phyloP scores from a whole-genome alignment of 2,888 invertebrate genomes.

The Linyphia triangularis region DNA sequence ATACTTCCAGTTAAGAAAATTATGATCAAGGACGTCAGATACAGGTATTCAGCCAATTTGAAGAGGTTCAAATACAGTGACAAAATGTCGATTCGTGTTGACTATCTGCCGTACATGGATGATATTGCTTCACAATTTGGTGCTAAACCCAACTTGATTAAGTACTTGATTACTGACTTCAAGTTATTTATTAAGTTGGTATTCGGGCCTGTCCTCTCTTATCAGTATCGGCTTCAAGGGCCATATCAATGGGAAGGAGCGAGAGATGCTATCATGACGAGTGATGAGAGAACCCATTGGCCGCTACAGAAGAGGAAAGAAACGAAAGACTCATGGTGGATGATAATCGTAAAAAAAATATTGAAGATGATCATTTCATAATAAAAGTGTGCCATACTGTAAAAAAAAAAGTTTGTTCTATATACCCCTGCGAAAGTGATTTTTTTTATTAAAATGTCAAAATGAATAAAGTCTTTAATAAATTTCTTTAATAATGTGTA shows the following conservation, averaged over 20 bases:
- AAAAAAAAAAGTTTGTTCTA: too few species aligned
- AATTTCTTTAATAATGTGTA: too few species aligned
- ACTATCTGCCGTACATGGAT: conserved; percentile 80
- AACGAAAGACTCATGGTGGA: background rate
- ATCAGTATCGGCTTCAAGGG: conserved; percentile 80
- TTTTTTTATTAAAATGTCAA: too few species aligned
- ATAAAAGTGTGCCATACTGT: too few species aligned
- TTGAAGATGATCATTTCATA: background rate
- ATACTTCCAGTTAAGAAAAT: conserved; percentile 19
- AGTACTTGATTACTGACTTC: conserved; percentile 78
- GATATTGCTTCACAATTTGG: conserved; percentile 80
- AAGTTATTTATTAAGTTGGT: conserved; percentile 77
- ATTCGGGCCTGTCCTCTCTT: conserved; percentile 79
- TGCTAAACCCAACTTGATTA: conserved; percentile 79
- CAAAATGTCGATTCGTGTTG: conserved; percentile 57
- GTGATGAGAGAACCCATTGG: conserved; percentile 66
- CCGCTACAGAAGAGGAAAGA: conserved; percentile 26
- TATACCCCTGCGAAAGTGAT: too few species aligned
- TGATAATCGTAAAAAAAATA: background rate
- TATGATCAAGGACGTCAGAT: conserved; percentile 53
- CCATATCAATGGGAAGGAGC: conserved; percentile 80
- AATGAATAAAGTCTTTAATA: too few species aligned
- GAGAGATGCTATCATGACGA: conserved; percentile 80
- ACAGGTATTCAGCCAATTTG: background rate
- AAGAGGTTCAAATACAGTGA: conserved; percentile 24